Evolutionary conservation across 2,888 invertebrate genomes (phyloP), one percentile per base, ranked within the genome.

Genomic region (Eristalinus sepulchralis): DNA sequence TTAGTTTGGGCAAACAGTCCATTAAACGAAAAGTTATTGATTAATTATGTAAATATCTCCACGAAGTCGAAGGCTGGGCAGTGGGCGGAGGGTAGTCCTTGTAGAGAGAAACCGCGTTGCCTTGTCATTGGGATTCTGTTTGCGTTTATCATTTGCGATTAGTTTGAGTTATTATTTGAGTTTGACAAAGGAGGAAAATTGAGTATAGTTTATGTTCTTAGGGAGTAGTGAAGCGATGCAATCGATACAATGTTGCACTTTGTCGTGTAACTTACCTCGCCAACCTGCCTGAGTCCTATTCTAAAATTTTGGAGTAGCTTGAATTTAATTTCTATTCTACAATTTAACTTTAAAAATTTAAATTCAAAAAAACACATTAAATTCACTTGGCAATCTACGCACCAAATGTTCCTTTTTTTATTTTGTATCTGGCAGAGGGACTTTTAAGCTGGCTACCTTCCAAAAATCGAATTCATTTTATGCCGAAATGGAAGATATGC

Each of bases 11-110:
- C 47, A 47, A 55, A 62, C 24, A 17, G 27, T 36, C 17, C 9
- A 63, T 34, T 13, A 20, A 20, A 27, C 20, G 79, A 57, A 64
- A 8, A 24, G 33, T 67, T 63, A 79, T 79, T 63, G 73, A 64
- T 36, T 62, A 39, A 62, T 80, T 73, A 80, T 80, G 72, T 60
- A 73, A 73, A 73, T 80, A 55, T 36, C 11, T 13, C 34, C 34
- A 22, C 17, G 31, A 31, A n/a, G n/a, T 57, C 27, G 27, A 27
- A 4, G 33, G 13, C 47, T 6, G 17, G 8, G 22, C 33, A 4
- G 9, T 27, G 22, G 34, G 24, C 22, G 27, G 34, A 33, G 22
- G 68, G 60, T 67, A 55, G 24, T 22, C 11, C n/a, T n/a, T 20
- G 24, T 20, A 47, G 17, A 47, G 17, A 9, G 27, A 31, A 53